These are phyloP conservation scores for Strigops habroptila DNA, from an alignment of 2,113 vertebrate genomes.

Conservation along the genomic window DNA sequence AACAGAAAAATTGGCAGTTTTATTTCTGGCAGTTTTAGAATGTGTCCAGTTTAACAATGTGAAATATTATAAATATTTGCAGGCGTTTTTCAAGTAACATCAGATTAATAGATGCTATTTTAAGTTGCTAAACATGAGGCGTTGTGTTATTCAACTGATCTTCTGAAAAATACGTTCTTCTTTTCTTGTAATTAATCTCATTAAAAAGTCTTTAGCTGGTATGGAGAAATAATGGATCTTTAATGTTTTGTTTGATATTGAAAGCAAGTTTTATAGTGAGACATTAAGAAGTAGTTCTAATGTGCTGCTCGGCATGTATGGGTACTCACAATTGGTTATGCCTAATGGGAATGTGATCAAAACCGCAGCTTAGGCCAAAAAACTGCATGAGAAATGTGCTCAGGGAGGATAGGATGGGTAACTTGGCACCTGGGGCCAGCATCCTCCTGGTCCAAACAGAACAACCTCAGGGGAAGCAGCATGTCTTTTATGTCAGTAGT, in stretches of 20 bases:
- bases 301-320: slow-evolving; percentile 13
- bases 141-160: slow-evolving; percentile 26
- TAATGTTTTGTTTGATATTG: slow-evolving; percentile 71
- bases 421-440: not conserved
- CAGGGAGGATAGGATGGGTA: not conserved
- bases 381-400: not conserved
- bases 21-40: not conserved
- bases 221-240: slow-evolving; percentile 64
- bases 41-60: not conserved
- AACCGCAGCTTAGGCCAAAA: slow-evolving; percentile 3
- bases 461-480: not conserved
- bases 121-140: slow-evolving; percentile 38
- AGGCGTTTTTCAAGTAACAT: not conserved
- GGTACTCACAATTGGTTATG: not conserved
- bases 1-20: not conserved
- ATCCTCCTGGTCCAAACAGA: not conserved
- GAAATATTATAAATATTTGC: not conserved
- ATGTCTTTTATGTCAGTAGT: not conserved
- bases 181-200: slow-evolving; percentile 63
- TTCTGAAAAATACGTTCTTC: slow-evolving; percentile 33
- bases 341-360: slow-evolving; percentile 28
- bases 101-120: slow-evolving; percentile 22
- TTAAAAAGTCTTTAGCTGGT: slow-evolving; percentile 66
- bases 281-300: slow-evolving; percentile 63
- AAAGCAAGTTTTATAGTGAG: slow-evolving; percentile 55